Evolutionary conservation across 2,113 vertebrate species (phyloP).

Genomic region (Zosterops hypoxanthus): DNA sequence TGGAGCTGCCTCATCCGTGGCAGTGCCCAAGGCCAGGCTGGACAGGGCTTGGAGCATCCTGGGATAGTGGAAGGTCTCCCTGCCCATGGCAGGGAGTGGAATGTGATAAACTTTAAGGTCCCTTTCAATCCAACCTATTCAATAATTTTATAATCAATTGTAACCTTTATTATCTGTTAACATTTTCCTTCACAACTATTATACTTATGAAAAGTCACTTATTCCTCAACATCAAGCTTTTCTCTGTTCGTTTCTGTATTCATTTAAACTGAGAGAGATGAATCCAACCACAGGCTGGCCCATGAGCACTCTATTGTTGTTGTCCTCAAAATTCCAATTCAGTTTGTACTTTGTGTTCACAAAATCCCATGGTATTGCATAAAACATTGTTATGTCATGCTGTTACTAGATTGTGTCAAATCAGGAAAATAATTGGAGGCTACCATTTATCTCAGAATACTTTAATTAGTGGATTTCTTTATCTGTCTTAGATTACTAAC

Average conservation of each 20-base stretch:
- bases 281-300: background rate
- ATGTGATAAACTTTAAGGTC: background rate
- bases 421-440: constrained; percentile 71
- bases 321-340: background rate
- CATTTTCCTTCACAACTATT: background rate
- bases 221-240: background rate
- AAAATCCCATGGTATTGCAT: constrained; percentile 9
- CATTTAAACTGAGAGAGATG: background rate
- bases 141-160: background rate
- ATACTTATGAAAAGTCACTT: background rate
- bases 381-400: constrained; percentile 49
- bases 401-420: constrained; percentile 68
- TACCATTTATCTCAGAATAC: constrained; percentile 65
- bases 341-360: background rate
- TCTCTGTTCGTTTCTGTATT: background rate
- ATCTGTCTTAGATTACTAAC: constrained; percentile 66
- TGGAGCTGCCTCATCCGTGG: background rate
- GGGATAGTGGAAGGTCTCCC: fast-evolving
- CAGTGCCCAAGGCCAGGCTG: background rate
- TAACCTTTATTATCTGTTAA: background rate
- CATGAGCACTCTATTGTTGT: background rate
- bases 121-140: background rate
- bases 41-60: fast-evolving
- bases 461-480: constrained; percentile 73
- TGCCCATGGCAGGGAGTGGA: fast-evolving